Conservation (phyloP, 2,113 vertebrate genomes). For the Cinclus cinclus region DNA sequence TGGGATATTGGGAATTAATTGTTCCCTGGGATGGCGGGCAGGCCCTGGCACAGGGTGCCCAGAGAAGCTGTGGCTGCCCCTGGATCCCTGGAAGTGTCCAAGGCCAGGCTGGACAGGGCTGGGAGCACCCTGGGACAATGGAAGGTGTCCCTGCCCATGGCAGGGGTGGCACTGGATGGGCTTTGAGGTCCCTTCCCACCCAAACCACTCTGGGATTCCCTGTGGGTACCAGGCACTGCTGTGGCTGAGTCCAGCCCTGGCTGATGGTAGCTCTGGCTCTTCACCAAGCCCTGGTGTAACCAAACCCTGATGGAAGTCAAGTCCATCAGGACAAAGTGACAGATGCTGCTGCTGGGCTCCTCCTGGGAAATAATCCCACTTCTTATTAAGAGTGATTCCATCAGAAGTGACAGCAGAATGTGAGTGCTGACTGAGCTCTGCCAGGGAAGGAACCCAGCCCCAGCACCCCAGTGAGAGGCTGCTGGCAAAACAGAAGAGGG, state of each 20-base stretch:
- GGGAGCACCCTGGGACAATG: neutral
- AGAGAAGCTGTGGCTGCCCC: neutral
- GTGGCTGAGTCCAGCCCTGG: neutral
- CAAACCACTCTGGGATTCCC: neutral
- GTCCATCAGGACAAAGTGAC: neutral
- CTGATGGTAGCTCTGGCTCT: neutral
- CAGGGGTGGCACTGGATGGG: fast-evolving
- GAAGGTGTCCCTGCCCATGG: neutral
- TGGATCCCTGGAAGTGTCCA: neutral
- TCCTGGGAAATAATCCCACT: neutral
- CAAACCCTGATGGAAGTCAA: neutral
- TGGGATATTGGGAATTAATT: neutral
- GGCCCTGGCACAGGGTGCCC: neutral
- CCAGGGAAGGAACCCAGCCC: neutral
- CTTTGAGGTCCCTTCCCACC: neutral
- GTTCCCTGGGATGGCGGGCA: fast-evolving
- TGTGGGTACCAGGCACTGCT: neutral
- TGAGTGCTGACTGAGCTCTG: neutral
- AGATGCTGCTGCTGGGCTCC: neutral
- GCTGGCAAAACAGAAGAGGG: fast-evolving
- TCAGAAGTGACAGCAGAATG: neutral
- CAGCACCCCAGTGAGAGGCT: fast-evolving
- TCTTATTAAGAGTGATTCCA: neutral
- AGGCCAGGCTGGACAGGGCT: neutral
- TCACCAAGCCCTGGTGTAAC: neutral